phyloP scores from a whole-genome alignment of 2,797 vertebrate genomes.

The Coregonus ussuriensis region DNA sequence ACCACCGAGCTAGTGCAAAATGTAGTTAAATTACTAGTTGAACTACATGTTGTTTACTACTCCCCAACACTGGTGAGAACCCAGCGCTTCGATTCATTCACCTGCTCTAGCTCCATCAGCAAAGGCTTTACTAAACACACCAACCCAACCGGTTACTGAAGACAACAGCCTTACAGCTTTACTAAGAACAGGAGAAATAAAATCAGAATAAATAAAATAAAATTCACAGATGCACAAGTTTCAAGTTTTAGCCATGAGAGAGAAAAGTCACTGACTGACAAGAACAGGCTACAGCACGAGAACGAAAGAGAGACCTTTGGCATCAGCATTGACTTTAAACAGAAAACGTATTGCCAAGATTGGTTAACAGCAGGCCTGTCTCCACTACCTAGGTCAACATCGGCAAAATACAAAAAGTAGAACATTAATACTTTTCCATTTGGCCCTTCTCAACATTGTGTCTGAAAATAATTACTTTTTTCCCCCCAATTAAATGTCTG shows the following conservation, averaged over 20 bases:
- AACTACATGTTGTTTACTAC: too few species aligned
- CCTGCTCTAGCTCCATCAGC: neutral
- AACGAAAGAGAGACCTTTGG: slow-evolving; percentile 58
- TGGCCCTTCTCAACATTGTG: neutral
- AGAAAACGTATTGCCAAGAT: slow-evolving; percentile 54
- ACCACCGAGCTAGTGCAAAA: too few species aligned
- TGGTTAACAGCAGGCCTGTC: slow-evolving; percentile 20
- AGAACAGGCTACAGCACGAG: slow-evolving; percentile 24
- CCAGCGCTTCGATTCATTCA: slow-evolving; percentile 1
- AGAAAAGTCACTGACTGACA: slow-evolving; percentile 33
- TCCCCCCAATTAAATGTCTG: neutral
- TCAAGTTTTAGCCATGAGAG: slow-evolving; percentile 51
- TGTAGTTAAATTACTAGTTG: too few species aligned
- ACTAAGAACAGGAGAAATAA: slow-evolving; percentile 1
- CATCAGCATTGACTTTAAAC: slow-evolving; percentile 42
- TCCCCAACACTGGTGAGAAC: neutral
- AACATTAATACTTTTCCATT: slow-evolving; percentile 12
- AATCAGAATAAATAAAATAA: slow-evolving; percentile 16
- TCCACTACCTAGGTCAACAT: neutral
- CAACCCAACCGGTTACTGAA: slow-evolving; percentile 6
- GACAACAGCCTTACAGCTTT: neutral
- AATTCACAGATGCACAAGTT: slow-evolving; percentile 26
- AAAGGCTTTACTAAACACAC: slow-evolving; percentile 21
- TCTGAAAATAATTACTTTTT: neutral
- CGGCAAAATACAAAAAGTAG: neutral